These are phyloP conservation scores for Drosophila siamana DNA, from an alignment of 2,888 invertebrate genomes.

Conservation along the genomic window DNA sequence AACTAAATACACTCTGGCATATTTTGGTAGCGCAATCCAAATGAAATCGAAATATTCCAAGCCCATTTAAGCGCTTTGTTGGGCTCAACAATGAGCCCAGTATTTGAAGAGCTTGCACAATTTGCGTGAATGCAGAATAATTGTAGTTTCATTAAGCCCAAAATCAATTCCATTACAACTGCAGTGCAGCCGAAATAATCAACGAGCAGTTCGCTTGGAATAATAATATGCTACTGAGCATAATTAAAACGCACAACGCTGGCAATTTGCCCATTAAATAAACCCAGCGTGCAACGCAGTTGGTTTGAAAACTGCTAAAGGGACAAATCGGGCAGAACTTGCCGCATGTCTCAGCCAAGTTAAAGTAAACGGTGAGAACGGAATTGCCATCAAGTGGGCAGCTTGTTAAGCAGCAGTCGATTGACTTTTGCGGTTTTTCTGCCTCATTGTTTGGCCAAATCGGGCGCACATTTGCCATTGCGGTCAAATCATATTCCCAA, in stretches of 20 bases:
- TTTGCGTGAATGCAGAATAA: neutral
- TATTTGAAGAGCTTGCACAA: neutral
- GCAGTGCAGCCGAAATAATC: neutral
- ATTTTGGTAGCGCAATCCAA: neutral
- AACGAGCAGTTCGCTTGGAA: too few species aligned
- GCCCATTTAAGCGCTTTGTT: neutral
- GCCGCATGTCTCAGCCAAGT: slow-evolving; percentile 1
- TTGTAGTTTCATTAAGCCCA: neutral
- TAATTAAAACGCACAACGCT: neutral
- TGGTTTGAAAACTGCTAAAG: too few species aligned
- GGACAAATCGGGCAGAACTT: too few species aligned
- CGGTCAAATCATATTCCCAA: slow-evolving; percentile 42
- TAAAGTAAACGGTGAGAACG: slow-evolving; percentile 8
- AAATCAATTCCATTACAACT: neutral
- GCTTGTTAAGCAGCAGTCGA: slow-evolving; percentile 18
- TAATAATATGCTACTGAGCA: neutral
- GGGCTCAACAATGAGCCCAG: neutral
- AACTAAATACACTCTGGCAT: neutral
- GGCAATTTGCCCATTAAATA: too few species aligned
- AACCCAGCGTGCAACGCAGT: too few species aligned
- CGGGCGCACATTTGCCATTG: slow-evolving; percentile 19
- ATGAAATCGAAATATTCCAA: neutral
- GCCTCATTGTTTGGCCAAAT: slow-evolving; percentile 32
- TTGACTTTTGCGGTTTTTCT: slow-evolving; percentile 34
- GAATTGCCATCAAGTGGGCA: slow-evolving; percentile 8